Evolutionary conservation across 2,888 invertebrate species (phyloP).

Genomic region (Carpatolechia fugitivella): DNA sequence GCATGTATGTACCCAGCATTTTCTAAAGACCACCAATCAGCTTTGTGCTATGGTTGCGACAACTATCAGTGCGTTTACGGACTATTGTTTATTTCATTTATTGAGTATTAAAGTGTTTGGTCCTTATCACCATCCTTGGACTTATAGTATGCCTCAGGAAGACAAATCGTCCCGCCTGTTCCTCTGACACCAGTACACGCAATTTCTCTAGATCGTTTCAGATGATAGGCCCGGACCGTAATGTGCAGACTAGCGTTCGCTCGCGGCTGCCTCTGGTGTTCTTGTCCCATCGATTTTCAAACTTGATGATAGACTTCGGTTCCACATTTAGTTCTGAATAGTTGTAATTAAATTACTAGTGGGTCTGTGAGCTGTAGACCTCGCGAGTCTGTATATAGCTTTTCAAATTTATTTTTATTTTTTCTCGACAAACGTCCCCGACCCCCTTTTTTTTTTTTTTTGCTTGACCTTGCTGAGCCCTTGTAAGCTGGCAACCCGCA

Average conservation of each 20-base stretch:
- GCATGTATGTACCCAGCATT: too few species aligned
- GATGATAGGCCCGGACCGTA: slow-evolving; percentile 43
- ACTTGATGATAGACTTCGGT: slow-evolving; percentile 5
- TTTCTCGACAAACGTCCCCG: too few species aligned
- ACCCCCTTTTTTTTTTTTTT: too few species aligned
- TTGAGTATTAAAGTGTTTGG: slow-evolving; percentile 24
- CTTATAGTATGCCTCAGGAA: slow-evolving; percentile 42
- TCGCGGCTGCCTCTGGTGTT: slow-evolving; percentile 27
- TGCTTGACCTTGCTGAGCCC: too few species aligned
- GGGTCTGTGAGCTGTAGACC: too few species aligned
- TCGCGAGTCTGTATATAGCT: too few species aligned
- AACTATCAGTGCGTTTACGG: slow-evolving; percentile 11
- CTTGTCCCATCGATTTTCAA: slow-evolving; percentile 1
- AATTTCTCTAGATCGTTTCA: slow-evolving; percentile 51
- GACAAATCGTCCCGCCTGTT: slow-evolving; percentile 51
- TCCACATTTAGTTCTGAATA: background rate
- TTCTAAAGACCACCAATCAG: too few species aligned
- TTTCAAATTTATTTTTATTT: too few species aligned
- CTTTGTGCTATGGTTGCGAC: too few species aligned
- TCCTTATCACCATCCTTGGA: slow-evolving; percentile 32
- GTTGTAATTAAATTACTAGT: background rate
- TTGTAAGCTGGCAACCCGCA: too few species aligned
- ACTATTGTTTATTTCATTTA: slow-evolving; percentile 27
- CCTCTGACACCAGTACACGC: slow-evolving; percentile 43
- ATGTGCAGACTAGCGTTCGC: slow-evolving; percentile 38